A percentile compares a stretch with the other conserved stretches of the same genome.
phyloP scores from a whole-genome alignment of 1,140 invertebrate genomes.

The Trichonephila inaurata region DNA sequence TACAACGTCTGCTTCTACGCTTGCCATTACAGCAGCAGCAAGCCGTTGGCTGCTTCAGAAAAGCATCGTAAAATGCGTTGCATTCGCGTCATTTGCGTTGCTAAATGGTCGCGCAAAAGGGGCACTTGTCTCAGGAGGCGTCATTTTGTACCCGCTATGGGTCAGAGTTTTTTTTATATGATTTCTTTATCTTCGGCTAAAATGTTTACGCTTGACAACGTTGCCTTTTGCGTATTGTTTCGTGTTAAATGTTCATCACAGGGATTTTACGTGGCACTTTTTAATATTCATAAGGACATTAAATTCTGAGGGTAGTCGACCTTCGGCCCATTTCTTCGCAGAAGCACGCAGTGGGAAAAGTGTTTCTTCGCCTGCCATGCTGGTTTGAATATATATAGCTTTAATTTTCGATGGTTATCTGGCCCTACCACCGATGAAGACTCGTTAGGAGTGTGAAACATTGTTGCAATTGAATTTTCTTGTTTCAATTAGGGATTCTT shows the following conservation, averaged over 20 bases:
- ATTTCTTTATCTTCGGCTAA: slow-evolving; percentile 31
- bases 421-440: neutral
- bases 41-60: neutral
- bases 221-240: slow-evolving; percentile 2
- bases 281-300: slow-evolving; percentile 40
- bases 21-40: slow-evolving; percentile 22
- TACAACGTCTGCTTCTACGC: neutral
- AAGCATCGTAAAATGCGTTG: slow-evolving; percentile 37
- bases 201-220: slow-evolving; percentile 35
- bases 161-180: slow-evolving; percentile 8
- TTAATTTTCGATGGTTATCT: neutral
- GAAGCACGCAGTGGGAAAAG: neutral
- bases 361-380: neutral
- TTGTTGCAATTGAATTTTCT: neutral
- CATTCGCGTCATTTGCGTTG: slow-evolving; percentile 45
- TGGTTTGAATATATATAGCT: slow-evolving; percentile 2
- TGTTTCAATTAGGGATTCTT: neutral
- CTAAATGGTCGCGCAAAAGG: slow-evolving; percentile 29
- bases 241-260: slow-evolving; percentile 36
- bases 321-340: neutral
- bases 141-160: neutral
- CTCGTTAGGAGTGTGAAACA: neutral
- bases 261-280: slow-evolving; percentile 38
- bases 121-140: neutral
- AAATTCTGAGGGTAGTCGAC: slow-evolving; percentile 25